Base-by-base conservation (phyloP, 2,888 invertebrate genomes). In the Ypsolopha sequella region DNA sequence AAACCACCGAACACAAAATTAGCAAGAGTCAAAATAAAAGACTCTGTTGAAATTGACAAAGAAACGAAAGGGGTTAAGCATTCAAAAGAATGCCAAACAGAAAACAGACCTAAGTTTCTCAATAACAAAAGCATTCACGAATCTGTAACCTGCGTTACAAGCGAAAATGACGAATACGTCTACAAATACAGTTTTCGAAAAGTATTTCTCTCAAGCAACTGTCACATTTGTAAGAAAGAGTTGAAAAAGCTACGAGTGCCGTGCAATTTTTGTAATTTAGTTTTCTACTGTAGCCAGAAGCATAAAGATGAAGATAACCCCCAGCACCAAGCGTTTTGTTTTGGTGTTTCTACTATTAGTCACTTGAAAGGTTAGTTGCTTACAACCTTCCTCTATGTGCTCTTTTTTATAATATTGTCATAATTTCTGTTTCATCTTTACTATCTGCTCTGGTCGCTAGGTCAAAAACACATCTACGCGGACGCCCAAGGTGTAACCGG, bases 141-240 rank as follows among this genome's bases (percentile, higher is more conserved):
- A 53, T 64, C 73, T 0, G 68, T 69, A 55, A 67, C 71, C 2
- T 72, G 64, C 6, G 64, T 80, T 34, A 84, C 73, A 14, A 88
- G 89, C 54, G 89, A 88, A 34, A 89, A 89, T 39, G 89, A 89
- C 52, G 89, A 88, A 51, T 81, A 90, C 48, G 88, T 91, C 48
- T 90, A 91, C 60, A 89, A 91, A 56, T 90, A 91, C 56, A 90
- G 88, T 62, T 91, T 91, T 51, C 84, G 92, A 8, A 88, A 88
- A 63, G 89, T 91, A 10, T 92, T 89, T 64, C 73, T 90, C 36
- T 86, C 89, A 43, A 89, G 88, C 55, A 73, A 88, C 6, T 92
- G 92, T 54, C 82, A 87, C 48, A 66, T 85, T 49, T 88, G 88
- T 57, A 86, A 87, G 55, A 79, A 76, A 35, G 71, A 74, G 36